Conservation (phyloP, 2,888 invertebrate species). For the Capitulum mitella region DNA sequence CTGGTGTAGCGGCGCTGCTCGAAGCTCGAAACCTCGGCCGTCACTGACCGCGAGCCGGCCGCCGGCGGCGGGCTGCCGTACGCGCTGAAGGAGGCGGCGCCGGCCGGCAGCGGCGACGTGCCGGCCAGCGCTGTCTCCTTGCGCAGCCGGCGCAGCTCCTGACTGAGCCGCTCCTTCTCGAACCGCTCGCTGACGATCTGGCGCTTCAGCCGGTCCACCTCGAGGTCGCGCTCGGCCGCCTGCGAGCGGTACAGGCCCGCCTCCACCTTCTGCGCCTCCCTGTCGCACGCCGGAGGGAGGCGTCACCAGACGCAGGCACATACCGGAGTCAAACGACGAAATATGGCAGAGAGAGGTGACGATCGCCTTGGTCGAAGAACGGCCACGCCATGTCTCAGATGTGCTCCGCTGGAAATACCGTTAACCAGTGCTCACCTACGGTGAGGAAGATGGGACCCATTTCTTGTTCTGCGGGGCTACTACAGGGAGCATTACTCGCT, state of each 20-base stretch:
- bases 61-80: not conserved
- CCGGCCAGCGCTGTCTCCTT: not conserved
- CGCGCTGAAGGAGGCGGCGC: not conserved
- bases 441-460: no score
- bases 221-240: constrained; percentile 9
- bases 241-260: constrained; percentile 8
- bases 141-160: constrained; percentile 14
- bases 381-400: no score
- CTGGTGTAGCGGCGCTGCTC: constrained; percentile 38
- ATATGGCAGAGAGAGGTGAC: no score
- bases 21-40: constrained; percentile 47
- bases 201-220: constrained; percentile 25
- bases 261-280: constrained; percentile 17
- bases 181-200: constrained; percentile 15
- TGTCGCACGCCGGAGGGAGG: not conserved
- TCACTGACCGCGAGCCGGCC: not conserved
- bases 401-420: no score
- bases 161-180: constrained; percentile 13
- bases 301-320: not conserved
- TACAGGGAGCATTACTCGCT: no score
- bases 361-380: no score
- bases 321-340: no score
- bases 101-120: not conserved
- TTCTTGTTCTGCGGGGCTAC: no score
- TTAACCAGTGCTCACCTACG: no score